Evolutionary conservation across 2,113 vertebrate genomes (phyloP).

Genomic region (Macquaria australasica): DNA sequence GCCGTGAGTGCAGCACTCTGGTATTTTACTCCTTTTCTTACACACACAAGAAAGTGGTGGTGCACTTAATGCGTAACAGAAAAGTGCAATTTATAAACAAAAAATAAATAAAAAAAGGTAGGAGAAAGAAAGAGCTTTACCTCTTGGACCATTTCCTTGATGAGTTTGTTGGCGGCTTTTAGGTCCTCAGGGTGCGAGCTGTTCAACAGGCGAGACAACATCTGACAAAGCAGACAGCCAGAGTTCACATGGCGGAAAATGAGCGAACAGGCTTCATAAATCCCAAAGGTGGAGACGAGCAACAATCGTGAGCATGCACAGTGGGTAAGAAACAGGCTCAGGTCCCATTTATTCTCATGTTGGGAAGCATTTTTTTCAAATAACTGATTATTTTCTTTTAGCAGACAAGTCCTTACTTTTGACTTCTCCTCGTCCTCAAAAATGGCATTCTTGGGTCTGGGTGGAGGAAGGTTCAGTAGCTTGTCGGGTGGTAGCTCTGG

Average conservation of each 20-base stretch:
- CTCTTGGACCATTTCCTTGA: slow-evolving; percentile 99
- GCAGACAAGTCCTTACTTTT: slow-evolving; percentile 85
- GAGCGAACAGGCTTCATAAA: neutral
- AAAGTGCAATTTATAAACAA: neutral
- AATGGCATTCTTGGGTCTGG: slow-evolving; percentile 94
- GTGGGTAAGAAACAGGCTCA: neutral
- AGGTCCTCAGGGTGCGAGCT: slow-evolving; percentile 97
- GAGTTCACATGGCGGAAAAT: neutral
- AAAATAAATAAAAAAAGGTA: neutral
- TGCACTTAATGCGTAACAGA: neutral
- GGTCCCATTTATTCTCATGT: neutral
- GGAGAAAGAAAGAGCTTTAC: slow-evolving; percentile 70
- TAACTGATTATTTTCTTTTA: neutral
- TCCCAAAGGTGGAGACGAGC: neutral
- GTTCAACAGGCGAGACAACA: slow-evolving; percentile 94
- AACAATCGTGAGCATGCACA: neutral
- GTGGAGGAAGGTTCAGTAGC: slow-evolving; percentile 87
- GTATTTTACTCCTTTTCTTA: neutral
- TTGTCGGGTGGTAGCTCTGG: slow-evolving; percentile 92
- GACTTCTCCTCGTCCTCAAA: slow-evolving; percentile 99
- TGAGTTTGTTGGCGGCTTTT: slow-evolving; percentile 98
- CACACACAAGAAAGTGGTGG: neutral
- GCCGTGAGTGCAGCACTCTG: neutral
- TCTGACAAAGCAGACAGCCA: slow-evolving; percentile 80
- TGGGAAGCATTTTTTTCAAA: neutral